Base-by-base conservation (phyloP, 2,113 vertebrate species). In the Silurus asotus region DNA sequence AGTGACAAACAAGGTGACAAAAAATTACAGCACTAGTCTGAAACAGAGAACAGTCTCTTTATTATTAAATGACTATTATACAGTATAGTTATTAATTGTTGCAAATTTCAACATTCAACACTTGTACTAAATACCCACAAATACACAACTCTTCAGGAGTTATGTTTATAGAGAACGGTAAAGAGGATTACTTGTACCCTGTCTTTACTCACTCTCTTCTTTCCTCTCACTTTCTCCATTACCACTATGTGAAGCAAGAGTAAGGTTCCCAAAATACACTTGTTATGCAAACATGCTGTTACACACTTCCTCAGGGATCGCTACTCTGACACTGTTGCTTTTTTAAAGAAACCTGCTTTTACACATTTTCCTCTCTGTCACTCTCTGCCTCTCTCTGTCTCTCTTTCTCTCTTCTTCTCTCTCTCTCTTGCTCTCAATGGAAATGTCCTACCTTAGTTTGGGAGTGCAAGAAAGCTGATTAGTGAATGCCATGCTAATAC, bases 221-320 rank as follows among this genome's bases (percentile, higher is more conserved):
- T 79, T 65, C 11, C 25, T 69, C 48, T 81, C 84, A 51, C 87
- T 15, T 78, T 78, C 67, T 82, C 83, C 85, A 87, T 87, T 51
- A 75, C 58, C 19, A 72, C 28, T 48, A n/a, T 62, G 67, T 91
- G 91, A 92, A 92, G 91, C 92, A 72, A 81, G 90, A 89, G 86
- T 56, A 74, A 69, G 48, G 82, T 86, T 87, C 88, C 91, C 85
- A 87, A 93, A 95, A 94, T 93, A 95, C 84, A 75, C 55, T 84
- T 80, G 85, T 87, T 87, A 90, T 81, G 75, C 84, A 84, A 84
- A 64, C 58, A 19, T 77, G 84, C 83, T 90, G 19, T 74, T 86
- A 75, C 28, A 86, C 76, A 37, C 82, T 76, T 45, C 15, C 17
- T 45, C 72, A 64, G 48, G 80, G 59, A 84, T 13, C 49, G 23